phyloP scores from a whole-genome alignment of 2,113 vertebrate genomes.

The Coptodon bakossiorum region DNA sequence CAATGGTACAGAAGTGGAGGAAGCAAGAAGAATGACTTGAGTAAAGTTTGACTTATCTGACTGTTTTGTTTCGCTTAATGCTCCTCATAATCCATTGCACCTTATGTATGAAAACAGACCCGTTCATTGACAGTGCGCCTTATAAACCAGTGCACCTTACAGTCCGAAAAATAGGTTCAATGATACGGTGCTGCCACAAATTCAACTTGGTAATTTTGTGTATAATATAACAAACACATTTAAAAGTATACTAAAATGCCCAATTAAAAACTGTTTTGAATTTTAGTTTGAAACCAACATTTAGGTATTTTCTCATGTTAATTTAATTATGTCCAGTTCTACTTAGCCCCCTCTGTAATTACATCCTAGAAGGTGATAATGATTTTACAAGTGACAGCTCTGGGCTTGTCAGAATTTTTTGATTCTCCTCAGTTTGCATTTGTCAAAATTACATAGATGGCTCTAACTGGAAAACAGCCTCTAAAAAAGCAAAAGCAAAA shows the following conservation, averaged over 20 bases:
- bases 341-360: background rate
- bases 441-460: background rate
- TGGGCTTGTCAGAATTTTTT: background rate
- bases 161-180: background rate
- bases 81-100: background rate
- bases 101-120: too few relatives aligned
- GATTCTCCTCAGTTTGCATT: background rate
- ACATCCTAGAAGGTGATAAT: background rate
- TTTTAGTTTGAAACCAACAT: background rate
- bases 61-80: background rate
- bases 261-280: background rate
- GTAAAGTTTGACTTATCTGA: background rate
- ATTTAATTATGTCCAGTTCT: background rate
- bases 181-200: background rate
- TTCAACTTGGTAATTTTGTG: background rate
- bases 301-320: background rate
- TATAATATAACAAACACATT: background rate
- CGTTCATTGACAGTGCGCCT: too few relatives aligned
- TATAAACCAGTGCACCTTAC: background rate
- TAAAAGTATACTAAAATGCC: background rate
- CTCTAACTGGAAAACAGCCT: background rate
- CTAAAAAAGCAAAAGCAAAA: background rate
- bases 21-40: background rate
- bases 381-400: background rate
- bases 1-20: background rate